These are phyloP conservation scores for Pachyuromys duprasi DNA, from an alignment of 2,797 vertebrate genomes.

Conservation along the genomic window DNA sequence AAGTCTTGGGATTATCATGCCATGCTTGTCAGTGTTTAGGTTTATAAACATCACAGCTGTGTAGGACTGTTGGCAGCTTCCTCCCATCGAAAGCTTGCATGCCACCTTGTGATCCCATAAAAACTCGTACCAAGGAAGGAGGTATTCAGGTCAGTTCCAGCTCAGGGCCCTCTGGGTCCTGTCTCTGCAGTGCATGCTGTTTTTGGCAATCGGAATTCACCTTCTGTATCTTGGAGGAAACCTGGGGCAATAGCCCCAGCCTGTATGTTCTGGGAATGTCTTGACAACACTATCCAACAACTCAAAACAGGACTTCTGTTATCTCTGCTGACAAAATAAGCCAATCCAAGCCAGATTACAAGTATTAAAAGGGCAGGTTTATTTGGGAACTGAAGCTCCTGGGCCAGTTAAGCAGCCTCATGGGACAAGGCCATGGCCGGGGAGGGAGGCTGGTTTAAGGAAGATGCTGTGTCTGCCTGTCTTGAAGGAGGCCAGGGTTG, in stretches of 20 bases:
- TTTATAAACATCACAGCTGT: too few relatives aligned
- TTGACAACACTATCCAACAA: not conserved
- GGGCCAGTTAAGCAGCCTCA: too few relatives aligned
- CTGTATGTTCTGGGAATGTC: not conserved
- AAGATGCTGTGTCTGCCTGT: too few relatives aligned
- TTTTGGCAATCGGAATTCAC: too few relatives aligned
- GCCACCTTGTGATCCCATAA: not conserved
- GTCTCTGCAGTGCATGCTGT: not conserved
- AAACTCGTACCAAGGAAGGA: not conserved
- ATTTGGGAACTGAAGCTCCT: too few relatives aligned
- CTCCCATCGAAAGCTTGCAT: not conserved
- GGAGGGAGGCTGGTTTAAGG: too few relatives aligned
- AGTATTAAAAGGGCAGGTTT: too few relatives aligned
- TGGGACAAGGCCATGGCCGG: too few relatives aligned
- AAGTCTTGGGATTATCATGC: not conserved
- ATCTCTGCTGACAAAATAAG: too few relatives aligned
- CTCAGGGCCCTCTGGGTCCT: not conserved
- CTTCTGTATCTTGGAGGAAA: not conserved
- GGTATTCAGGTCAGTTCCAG: not conserved
- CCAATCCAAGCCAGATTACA: too few relatives aligned
- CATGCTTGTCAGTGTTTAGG: not conserved
- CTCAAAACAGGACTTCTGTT: too few relatives aligned
- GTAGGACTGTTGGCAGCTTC: not conserved
- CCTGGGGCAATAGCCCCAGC: not conserved
- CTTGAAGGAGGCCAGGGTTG: too few relatives aligned